A percentile compares a stretch with the other conserved stretches of the same genome.
phyloP scores from a whole-genome alignment of 2,113 vertebrate genomes.

The Cariama cristata region DNA sequence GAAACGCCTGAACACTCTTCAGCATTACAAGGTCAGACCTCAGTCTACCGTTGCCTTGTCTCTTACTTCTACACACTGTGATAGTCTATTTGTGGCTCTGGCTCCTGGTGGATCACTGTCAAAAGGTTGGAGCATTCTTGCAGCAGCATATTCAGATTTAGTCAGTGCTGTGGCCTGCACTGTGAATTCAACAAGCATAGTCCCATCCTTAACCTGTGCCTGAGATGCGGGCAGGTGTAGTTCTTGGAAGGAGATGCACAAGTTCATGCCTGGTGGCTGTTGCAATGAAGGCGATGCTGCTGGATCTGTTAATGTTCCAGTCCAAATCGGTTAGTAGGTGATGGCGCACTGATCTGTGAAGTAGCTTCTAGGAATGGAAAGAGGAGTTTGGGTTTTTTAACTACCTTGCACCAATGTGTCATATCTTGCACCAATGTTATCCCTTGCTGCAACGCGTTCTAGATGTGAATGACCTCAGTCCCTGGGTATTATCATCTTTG shows the following conservation, averaged over 20 bases:
- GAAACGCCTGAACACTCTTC: constrained; percentile 95
- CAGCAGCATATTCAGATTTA: not conserved
- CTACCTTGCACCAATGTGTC: not conserved
- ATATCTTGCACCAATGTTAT: not conserved
- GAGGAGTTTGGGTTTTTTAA: not conserved
- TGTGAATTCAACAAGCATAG: not conserved
- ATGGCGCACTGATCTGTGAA: not conserved
- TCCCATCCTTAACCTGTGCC: not conserved
- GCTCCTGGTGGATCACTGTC: not conserved
- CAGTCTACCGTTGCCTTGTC: not conserved
- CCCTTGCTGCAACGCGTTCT: not conserved
- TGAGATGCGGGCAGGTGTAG: not conserved
- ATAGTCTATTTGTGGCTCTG: not conserved
- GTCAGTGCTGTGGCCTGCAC: not conserved
- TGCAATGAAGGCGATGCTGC: not conserved
- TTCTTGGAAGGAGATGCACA: not conserved
- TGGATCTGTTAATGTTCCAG: not conserved
- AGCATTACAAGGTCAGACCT: constrained; percentile 93
- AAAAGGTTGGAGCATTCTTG: not conserved
- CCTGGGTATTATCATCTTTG: not conserved
- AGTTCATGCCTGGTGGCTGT: not conserved
- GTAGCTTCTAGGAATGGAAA: not conserved
- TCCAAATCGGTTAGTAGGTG: not conserved
- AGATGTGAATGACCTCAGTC: not conserved
- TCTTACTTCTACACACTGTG: not conserved